Conservation (phyloP, 2,888 invertebrate species). For the Plebejus argus region DNA sequence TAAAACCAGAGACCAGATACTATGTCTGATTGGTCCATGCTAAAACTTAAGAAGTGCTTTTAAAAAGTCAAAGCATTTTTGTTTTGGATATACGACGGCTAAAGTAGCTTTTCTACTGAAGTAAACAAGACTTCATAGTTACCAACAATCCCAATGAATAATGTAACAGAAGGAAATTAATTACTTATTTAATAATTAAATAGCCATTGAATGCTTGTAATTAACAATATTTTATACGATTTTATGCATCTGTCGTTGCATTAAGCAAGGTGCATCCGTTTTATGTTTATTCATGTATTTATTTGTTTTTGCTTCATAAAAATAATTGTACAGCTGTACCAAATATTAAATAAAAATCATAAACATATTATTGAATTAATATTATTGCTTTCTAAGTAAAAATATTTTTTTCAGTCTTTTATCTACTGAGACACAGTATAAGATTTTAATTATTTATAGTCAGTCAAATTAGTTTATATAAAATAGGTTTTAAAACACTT, state of each 20-base stretch:
- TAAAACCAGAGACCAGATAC: no score
- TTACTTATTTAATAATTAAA: constrained; percentile 41
- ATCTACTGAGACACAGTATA: no score
- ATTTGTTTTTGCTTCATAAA: constrained; percentile 7
- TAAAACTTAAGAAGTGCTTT: not conserved
- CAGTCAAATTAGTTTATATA: no score
- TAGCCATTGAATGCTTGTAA: constrained; percentile 40
- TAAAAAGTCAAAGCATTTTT: not conserved
- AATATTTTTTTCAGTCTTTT: no score
- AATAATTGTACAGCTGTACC: not conserved
- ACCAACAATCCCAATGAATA: constrained; percentile 1
- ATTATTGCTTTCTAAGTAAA: not conserved
- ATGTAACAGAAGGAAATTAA: constrained; percentile 19
- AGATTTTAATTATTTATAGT: no score
- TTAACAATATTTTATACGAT: constrained; percentile 43
- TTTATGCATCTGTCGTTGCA: constrained; percentile 40
- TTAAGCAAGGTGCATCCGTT: constrained; percentile 43
- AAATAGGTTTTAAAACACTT: no score
- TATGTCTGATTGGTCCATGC: no score
- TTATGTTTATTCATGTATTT: constrained; percentile 15
- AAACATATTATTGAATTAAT: not conserved
- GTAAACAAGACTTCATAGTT: not conserved
- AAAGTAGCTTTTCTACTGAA: not conserved
- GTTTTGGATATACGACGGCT: not conserved
- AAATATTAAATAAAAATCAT: not conserved